Evolutionary conservation across 2,888 invertebrate species (phyloP), one percentile per base, ranked within the genome.

Genomic region (Hoplodrina blanda): DNA sequence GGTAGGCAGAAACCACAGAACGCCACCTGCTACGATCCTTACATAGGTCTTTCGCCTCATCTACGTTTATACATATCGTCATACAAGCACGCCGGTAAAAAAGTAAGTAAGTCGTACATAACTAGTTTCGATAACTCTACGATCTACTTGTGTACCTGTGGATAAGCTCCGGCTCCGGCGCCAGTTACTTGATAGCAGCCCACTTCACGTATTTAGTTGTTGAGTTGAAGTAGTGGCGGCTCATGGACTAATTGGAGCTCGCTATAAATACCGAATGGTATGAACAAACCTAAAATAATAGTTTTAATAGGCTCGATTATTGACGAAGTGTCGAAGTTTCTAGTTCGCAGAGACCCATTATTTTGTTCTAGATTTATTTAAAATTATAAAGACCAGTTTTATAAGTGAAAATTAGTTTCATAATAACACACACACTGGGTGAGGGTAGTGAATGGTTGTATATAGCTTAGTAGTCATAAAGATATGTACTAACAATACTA

Each of bases 301-400:
- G 17, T 33, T 44, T 19, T 66, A 64, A 25, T 52, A 52, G 17
- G 17, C 19, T 44, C 25, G 5, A 46, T 19, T 33, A 20, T 68
- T 46, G 25, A 10, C 13, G 20, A 6, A 11, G 17, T n/a, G 19
- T 44, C n/a, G 15, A 46, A 7, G 19, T 69, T 30, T 64, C 1
- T 52, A 20, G 10, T 44, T 69, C 2, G 11, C 41, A 33, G 30
- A 13, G n/a, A 46, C 37, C 3, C 4, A 54, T 53, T 25, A 25
- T 63, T 7, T 10, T 13, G 10, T 20, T 30, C 13, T 10, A 30
- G 8, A 30, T 11, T 17, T 10, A 49, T 20, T 53, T 53, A n/a
- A 10, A 67, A 30, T 13, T 8, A 30, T 6, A 4, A 33, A 4
- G 2, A 33, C 33, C 33, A 37, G 8, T 7, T 37, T 37, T 1